phyloP scores from a whole-genome alignment of 92 coral and sea anemone genomes.

The Epizoanthus ramosus region DNA sequence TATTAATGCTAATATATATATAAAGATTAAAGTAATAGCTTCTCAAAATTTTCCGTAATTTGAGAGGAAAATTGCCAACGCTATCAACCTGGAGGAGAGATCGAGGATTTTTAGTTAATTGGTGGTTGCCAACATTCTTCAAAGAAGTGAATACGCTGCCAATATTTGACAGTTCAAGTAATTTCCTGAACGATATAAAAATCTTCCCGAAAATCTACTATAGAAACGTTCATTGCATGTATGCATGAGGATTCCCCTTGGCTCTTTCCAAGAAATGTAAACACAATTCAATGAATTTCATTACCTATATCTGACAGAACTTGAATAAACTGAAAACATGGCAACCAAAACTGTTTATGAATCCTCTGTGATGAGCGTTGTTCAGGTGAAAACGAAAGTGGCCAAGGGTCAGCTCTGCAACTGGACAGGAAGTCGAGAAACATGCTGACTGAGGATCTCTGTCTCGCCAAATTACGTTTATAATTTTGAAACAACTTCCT shows the following conservation, averaged over 20 bases:
- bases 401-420: constrained; percentile 11
- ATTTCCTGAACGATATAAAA: constrained; percentile 18
- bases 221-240: not conserved
- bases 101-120: not conserved
- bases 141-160: not conserved
- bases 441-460: not conserved
- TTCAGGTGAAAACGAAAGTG: not conserved
- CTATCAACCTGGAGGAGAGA: not conserved
- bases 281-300: not conserved
- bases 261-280: constrained; percentile 8
- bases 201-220: not conserved
- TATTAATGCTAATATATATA: too few species aligned
- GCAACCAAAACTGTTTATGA: not conserved
- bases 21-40: too few species aligned
- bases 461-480: not conserved
- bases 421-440: constrained; percentile 31
- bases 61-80: too few species aligned
- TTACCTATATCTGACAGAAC: not conserved
- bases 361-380: not conserved
- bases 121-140: not conserved
- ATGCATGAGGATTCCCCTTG: constrained; percentile 22
- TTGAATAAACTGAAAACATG: not conserved
- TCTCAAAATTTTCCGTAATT: too few species aligned
- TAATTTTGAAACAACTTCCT: not conserved
- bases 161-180: not conserved